Evolutionary conservation across 2,888 invertebrate genomes (phyloP).

Genomic region (Spicauda simplicius): DNA sequence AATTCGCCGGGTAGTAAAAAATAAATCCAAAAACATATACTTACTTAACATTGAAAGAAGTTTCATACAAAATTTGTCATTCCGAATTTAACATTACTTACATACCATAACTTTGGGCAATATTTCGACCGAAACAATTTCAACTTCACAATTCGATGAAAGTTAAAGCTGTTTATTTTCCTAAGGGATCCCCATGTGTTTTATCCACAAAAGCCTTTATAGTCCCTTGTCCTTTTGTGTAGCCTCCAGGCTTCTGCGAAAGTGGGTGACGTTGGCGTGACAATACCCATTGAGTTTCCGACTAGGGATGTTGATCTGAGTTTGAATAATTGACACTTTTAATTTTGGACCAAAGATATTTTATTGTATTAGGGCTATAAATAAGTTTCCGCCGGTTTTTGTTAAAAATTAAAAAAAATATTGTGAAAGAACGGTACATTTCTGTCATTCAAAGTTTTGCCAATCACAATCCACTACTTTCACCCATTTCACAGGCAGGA

Average conservation of each 20-base stretch:
- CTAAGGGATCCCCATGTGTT: constrained; percentile 1
- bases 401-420: too few species aligned
- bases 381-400: too few species aligned
- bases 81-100: too few species aligned
- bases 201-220: constrained; percentile 9
- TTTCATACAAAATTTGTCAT: too few species aligned
- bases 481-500: too few species aligned
- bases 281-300: constrained; percentile 14
- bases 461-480: too few species aligned
- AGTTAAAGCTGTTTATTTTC: neutral
- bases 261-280: constrained; percentile 13
- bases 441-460: too few species aligned
- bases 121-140: neutral
- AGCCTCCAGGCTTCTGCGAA: constrained; percentile 11
- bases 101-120: neutral
- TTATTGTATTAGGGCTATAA: too few species aligned
- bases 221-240: constrained; percentile 8
- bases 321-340: neutral
- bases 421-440: too few species aligned
- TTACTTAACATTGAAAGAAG: too few species aligned
- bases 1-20: too few species aligned
- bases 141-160: neutral
- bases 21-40: too few species aligned
- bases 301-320: neutral
- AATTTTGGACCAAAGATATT: neutral